Base-by-base conservation (phyloP, 2,797 vertebrate species). In the Lithobates sylvaticus region DNA sequence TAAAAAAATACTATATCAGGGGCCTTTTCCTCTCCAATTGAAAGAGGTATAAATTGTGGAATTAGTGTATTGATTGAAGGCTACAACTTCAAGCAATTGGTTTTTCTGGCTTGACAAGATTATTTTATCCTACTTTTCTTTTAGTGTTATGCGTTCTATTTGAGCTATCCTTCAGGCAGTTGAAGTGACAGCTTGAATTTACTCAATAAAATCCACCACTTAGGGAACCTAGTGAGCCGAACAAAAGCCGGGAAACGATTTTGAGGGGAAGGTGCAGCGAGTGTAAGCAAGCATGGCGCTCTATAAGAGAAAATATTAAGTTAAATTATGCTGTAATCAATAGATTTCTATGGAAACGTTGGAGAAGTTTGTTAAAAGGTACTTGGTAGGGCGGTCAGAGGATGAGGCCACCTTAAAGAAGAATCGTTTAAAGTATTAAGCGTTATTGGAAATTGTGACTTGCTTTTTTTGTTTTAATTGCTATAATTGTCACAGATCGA, bases 61-160 rank as follows among this genome's bases (percentile, higher is more conserved):
- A 99, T 99, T 99, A 99, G 96, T 95, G 96, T 98, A 99, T 99
- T 97, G 98, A 99, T 99, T 97, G 96, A 95, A 92, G 92, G 95
- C 95, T 94, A 95, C 94, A 95, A 95, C 96, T 96, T 96, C 96
- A 93, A 97, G 97, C 97, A 96, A 99, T 99, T 97, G 97, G 95
- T 98, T 98, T 97, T 96, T 96, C 96, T 95, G 96, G 93, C 94
- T 96, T 99, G 98, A 99, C 98, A 99, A 98, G 96, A 99, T 99
- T 99, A 97, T 99, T 99, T 98, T 98, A 99, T 99, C 97, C 97
- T 97, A 99, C 97, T 99, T 99, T 98, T 97, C 96, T 96, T 95
- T 96, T 97, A 98, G 98, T 98, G 99, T 98, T 99, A 98, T 99
- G 97, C 97, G 96, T 97, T 97, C 96, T 95, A 95, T 97, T 96